phyloP scores from a whole-genome alignment of 2,113 vertebrate species.

The Oreochromis aureus region DNA sequence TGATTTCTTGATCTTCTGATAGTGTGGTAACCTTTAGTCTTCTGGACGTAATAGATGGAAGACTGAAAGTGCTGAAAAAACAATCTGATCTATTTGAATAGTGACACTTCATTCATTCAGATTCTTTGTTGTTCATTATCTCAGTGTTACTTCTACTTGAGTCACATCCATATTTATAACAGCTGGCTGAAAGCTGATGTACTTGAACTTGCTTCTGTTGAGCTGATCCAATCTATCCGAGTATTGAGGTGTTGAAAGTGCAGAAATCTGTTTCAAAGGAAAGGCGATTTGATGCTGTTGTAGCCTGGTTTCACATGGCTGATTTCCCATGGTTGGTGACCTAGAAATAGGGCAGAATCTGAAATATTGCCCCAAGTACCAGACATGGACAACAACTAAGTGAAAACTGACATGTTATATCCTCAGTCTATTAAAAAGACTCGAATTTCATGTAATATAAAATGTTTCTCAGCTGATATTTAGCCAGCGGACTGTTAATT shows the following conservation, averaged over 20 bases:
- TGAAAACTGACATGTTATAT: neutral
- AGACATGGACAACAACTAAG: neutral
- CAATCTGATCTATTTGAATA: neutral
- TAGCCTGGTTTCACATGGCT: neutral
- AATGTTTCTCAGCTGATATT: neutral
- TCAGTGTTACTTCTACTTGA: neutral
- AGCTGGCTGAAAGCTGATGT: neutral
- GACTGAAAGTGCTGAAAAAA: neutral
- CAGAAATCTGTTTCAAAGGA: neutral
- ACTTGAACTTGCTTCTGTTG: neutral
- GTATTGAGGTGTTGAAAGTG: neutral
- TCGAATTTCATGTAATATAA: neutral
- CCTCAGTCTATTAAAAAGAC: neutral
- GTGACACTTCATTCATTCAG: neutral
- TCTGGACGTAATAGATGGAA: neutral
- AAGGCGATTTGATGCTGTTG: neutral
- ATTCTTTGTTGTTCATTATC: neutral
- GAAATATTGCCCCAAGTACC: neutral
- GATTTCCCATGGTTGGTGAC: neutral
- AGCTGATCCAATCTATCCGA: neutral
- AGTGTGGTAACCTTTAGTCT: neutral
- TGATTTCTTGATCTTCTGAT: neutral
- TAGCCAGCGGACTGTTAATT: neutral
- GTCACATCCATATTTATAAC: neutral
- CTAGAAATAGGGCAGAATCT: neutral